A percentile compares a stretch with the other conserved stretches of the same genome.
Evolutionary conservation across 2,797 vertebrate genomes (phyloP).

Genomic region (Euphonia xanthogaster): DNA sequence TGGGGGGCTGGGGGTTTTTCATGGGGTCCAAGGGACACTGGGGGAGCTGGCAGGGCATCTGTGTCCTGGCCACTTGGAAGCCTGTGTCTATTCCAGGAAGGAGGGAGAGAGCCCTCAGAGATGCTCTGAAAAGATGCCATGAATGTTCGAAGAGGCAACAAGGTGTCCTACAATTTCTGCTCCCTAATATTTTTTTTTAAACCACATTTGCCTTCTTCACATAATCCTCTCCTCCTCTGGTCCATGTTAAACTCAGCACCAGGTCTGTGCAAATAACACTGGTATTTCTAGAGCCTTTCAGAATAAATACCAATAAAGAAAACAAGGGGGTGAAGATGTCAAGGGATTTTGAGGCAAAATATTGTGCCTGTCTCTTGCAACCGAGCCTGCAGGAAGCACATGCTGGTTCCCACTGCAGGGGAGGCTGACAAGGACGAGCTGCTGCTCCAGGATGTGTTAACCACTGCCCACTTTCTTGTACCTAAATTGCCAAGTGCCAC

Average conservation of each 20-base stretch:
- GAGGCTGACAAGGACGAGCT: background rate
- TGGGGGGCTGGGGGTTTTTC: background rate
- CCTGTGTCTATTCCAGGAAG: background rate
- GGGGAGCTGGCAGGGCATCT: background rate
- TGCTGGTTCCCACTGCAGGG: rapidly evolving
- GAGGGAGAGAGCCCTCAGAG: background rate
- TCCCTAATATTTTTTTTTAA: background rate
- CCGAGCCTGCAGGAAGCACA: background rate
- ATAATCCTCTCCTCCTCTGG: background rate
- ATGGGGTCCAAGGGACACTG: background rate
- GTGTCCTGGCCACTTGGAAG: background rate
- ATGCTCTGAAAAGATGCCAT: background rate
- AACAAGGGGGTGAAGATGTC: background rate
- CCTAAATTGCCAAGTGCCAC: background rate
- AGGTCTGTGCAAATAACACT: slow-evolving; percentile 6
- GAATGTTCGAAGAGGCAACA: background rate
- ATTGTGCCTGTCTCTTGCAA: background rate
- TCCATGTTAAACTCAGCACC: background rate
- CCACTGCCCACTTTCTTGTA: background rate
- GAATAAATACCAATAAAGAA: slow-evolving; percentile 47
- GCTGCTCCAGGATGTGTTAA: background rate
- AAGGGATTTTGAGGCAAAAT: background rate
- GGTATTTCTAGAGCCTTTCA: slow-evolving; percentile 36
- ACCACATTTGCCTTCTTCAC: background rate
- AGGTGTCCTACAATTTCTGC: background rate